Evolutionary conservation across 2,113 vertebrate genomes (phyloP).

Genomic region (Cynocephalus volans): DNA sequence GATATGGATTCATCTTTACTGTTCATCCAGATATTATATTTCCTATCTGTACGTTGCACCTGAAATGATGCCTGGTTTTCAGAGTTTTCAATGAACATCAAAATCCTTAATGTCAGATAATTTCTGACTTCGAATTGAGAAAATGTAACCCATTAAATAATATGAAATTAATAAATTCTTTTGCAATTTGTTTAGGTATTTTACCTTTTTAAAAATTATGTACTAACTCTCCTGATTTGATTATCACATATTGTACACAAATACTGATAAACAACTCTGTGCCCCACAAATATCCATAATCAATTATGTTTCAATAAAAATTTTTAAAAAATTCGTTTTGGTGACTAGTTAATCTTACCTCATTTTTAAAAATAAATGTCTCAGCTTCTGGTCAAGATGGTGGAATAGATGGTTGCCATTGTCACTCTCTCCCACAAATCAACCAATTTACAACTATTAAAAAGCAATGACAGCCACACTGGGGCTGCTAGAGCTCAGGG

Average conservation of each 20-base stretch:
- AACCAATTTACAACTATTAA: too few species aligned
- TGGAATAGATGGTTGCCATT: too few species aligned
- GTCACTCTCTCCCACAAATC: too few species aligned
- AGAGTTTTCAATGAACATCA: conserved; percentile 26
- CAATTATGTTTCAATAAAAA: too few species aligned
- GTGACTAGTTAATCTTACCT: neutral
- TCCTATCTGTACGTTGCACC: neutral
- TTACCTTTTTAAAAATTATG: neutral
- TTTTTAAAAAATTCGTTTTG: neutral
- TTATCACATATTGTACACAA: too few species aligned
- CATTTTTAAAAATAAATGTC: neutral
- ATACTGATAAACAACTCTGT: too few species aligned
- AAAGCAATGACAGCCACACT: too few species aligned
- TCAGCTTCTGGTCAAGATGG: too few species aligned
- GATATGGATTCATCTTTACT: neutral
- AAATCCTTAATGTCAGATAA: neutral
- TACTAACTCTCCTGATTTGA: too few species aligned
- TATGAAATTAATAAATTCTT: neutral
- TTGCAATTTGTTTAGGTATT: neutral
- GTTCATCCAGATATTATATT: neutral
- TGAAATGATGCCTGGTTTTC: neutral
- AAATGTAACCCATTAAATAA: conserved; percentile 37
- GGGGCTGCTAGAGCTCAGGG: too few species aligned
- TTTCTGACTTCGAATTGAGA: conserved; percentile 61
- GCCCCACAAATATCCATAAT: too few species aligned